Evolutionary conservation across 2,797 vertebrate genomes (phyloP).

Genomic region (Arremon aurantiirostris): DNA sequence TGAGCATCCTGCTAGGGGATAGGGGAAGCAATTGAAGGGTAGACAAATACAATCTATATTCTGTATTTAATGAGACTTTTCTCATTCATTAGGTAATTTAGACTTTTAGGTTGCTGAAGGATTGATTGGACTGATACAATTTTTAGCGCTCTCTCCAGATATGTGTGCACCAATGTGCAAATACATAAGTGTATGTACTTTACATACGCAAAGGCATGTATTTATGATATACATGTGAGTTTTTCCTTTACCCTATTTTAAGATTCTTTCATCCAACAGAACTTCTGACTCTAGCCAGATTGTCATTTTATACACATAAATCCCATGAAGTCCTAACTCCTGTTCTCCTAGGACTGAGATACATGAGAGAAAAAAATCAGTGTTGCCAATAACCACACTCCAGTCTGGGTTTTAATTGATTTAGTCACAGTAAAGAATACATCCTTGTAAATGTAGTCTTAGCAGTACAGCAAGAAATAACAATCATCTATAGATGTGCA

Average conservation of each 20-base stretch:
- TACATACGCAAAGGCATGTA: not conserved
- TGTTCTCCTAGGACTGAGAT: not conserved
- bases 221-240: not conserved
- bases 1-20: not conserved
- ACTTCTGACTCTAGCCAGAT: not conserved
- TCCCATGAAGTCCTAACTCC: rapidly evolving
- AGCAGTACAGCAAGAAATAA: not conserved
- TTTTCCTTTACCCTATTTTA: not conserved
- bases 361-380: not conserved
- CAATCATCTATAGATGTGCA: not conserved
- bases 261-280: not conserved
- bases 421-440: not conserved
- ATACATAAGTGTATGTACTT: not conserved
- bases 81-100: not conserved
- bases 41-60: not conserved
- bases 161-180: not conserved
- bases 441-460: not conserved
- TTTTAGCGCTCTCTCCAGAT: not conserved
- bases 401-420: not conserved
- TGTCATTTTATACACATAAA: not conserved
- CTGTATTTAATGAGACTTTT: not conserved
- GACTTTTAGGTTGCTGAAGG: not conserved
- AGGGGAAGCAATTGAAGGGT: rapidly evolving
- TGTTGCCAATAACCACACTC: not conserved
- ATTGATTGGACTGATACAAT: not conserved